Evolutionary conservation across 2,797 vertebrate genomes (phyloP).

Genomic region (Bradypus variegatus): DNA sequence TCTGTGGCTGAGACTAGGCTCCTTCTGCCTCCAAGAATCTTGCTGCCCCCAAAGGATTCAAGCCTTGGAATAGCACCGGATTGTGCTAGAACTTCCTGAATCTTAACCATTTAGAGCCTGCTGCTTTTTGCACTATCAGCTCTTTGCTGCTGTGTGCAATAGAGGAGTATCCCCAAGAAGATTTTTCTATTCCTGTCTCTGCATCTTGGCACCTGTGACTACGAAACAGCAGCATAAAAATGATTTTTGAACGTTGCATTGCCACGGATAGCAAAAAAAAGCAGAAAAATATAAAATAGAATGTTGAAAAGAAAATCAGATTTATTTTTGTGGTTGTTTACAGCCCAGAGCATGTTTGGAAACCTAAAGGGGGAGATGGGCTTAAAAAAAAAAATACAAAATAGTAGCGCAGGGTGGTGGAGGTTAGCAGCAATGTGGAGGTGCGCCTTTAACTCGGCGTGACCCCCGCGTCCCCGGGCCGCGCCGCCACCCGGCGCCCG

Average conservation of each 20-base stretch:
- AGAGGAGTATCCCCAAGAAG: background rate
- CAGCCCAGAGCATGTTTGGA: background rate
- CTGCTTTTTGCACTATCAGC: background rate
- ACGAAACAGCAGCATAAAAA: background rate
- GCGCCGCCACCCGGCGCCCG: background rate
- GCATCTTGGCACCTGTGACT: background rate
- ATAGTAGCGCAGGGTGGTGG: background rate
- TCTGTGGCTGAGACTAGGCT: background rate
- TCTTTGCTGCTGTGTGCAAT: no score
- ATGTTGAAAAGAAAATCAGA: background rate
- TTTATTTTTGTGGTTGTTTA: background rate
- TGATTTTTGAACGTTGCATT: background rate
- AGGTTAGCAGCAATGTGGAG: background rate
- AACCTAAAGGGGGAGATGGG: background rate
- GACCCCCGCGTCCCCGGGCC: background rate
- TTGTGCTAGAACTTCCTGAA: background rate
- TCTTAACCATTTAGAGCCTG: slow-evolving; percentile 23
- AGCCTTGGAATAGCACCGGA: background rate
- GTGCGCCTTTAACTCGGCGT: slow-evolving; percentile 25
- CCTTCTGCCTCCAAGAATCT: background rate
- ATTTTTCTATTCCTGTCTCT: background rate
- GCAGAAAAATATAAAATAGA: background rate
- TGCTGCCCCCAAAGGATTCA: background rate
- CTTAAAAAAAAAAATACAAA: no score
- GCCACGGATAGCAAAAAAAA: background rate